phyloP scores from a whole-genome alignment of 2,888 invertebrate genomes.

The Sialis lutaria region DNA sequence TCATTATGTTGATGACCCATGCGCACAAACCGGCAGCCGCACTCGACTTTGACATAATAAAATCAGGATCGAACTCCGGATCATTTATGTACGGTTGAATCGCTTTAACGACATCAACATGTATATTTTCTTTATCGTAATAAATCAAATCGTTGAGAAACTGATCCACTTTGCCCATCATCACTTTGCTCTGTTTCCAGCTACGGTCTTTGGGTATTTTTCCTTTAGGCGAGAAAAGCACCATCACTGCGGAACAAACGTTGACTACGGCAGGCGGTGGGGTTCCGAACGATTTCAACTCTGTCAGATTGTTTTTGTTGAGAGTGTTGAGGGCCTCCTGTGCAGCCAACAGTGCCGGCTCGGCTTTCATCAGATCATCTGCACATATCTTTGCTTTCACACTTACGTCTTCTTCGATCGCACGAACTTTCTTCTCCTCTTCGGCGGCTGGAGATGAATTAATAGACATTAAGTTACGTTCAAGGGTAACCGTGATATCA shows the following conservation, averaged over 20 bases:
- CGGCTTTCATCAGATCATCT: conserved; percentile 77
- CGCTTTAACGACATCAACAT: conserved; percentile 72
- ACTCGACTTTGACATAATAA: conserved; percentile 67
- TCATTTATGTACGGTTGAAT: conserved; percentile 41
- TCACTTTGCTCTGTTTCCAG: conserved; percentile 79
- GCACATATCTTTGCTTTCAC: conserved; percentile 74
- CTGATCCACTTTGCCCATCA: conserved; percentile 82
- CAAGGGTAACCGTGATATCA: neutral
- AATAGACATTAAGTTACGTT: conserved; percentile 1
- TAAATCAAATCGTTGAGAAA: conserved; percentile 64
- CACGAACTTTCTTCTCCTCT: conserved; percentile 79
- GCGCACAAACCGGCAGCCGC: conserved; percentile 88
- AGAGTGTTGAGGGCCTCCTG: conserved; percentile 81
- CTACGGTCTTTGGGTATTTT: conserved; percentile 81
- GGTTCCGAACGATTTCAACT: conserved; percentile 83
- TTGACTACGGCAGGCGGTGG: conserved; percentile 79
- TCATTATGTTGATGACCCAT: conserved; percentile 87
- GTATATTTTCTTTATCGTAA: conserved; percentile 89
- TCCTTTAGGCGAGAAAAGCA: conserved; percentile 65
- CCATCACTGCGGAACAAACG: conserved; percentile 74
- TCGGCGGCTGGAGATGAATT: conserved; percentile 36
- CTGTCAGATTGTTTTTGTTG: conserved; percentile 86
- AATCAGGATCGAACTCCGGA: conserved; percentile 69
- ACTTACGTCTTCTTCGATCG: conserved; percentile 75
- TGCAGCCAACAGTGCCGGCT: conserved; percentile 78